Base-by-base conservation (phyloP, 2,888 invertebrate species). In the Drosophila birchii region DNA sequence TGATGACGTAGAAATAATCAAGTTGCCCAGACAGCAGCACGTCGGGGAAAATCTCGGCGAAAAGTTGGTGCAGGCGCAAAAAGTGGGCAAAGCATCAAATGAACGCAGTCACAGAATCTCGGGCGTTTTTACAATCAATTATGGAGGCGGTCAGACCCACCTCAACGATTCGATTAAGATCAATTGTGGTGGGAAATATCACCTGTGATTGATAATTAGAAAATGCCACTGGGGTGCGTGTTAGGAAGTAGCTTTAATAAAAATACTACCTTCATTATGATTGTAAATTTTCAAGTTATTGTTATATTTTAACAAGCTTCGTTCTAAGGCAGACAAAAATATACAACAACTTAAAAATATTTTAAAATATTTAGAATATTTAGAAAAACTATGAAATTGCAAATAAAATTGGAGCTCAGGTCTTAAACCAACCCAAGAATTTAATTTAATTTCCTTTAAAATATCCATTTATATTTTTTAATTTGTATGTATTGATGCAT, bases 1-100 rank as follows among this genome's bases (percentile, higher is more conserved):
- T 39, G 7, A 23, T 73, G 72, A 63, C 57, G 60, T 51, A 34
- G 39, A 55, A 36, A 1, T 14, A 11, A 36, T 36, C 59, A 18
- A 43, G 34, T 59, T 11, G n/a, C 14, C 39, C n/a, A 45, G 39
- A 44, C 23, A 12, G 61, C 58, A 11, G 43, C 11, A 18, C 51
- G 43, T 57, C 29, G 59, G 84, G 84, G 76, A 78, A 79, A 79
- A 83, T 72, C 69, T 23, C 43, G 39, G 34, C 26, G 23, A 11
- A 41, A 61, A 39, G 14, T 36, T 5, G n/a, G n/a, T 26, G 43
- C 34, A 34, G 41, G 12, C 58, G 12, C 38, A 63, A 63, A 53
- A 66, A 66, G 62, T 62, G 66, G 53, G 62, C 55, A 43, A 61
- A 54, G 57, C 58, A 29, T 58, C 53, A n/a, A 36, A 16, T 41